phyloP scores from a whole-genome alignment of 2,888 invertebrate species.

The Morinoia aosen region DNA sequence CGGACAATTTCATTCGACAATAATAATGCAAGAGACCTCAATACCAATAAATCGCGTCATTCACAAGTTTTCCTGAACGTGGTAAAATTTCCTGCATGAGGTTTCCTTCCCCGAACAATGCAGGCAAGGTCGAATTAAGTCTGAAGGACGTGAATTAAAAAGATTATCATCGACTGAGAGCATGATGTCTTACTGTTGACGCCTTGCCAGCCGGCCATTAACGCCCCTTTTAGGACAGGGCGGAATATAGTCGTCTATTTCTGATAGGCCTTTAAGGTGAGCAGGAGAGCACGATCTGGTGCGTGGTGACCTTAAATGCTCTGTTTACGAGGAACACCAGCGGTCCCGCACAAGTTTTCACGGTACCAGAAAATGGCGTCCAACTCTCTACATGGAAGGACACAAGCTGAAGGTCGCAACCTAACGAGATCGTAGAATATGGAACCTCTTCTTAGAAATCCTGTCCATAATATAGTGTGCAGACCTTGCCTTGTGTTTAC shows the following conservation, averaged over 20 bases:
- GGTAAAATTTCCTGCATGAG: not conserved
- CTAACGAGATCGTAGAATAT: not conserved
- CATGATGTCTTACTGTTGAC: not conserved
- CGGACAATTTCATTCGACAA: too few species aligned
- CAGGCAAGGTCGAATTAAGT: not conserved
- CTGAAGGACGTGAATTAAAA: not conserved
- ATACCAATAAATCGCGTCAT: not conserved
- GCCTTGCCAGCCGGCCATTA: not conserved
- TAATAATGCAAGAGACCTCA: too few species aligned
- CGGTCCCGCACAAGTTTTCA: not conserved
- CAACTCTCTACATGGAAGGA: not conserved
- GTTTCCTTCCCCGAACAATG: not conserved
- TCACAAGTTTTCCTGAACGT: not conserved
- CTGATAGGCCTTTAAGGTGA: constrained; percentile 12
- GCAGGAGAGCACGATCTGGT: not conserved
- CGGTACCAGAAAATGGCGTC: not conserved
- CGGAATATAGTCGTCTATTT: not conserved
- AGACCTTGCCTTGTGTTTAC: not conserved
- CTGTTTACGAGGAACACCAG: not conserved
- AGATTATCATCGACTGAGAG: not conserved
- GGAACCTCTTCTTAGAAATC: not conserved
- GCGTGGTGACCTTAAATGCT: not conserved
- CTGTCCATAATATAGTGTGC: not conserved
- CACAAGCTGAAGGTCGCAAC: not conserved
- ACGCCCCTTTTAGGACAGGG: not conserved